Evolutionary conservation across 1,140 invertebrate species (phyloP), one percentile per base, ranked within the genome.

Genomic region (Chlorops oryzae): DNA sequence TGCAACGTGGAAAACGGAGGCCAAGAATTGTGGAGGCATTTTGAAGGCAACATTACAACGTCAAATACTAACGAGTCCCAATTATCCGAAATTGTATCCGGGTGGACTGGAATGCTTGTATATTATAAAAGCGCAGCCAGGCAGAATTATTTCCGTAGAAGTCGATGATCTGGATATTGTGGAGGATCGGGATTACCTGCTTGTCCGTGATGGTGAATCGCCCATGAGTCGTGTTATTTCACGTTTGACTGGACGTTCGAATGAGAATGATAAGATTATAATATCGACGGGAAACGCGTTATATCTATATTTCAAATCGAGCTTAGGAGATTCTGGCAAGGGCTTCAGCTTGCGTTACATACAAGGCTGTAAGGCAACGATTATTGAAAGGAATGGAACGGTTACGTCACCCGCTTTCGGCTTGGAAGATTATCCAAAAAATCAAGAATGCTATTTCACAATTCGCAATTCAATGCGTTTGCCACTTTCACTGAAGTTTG

Each of bases 61-160:
- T 49, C 88, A 92, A 74, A 75, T 86, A 22, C 74, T 96, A 2
- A 88, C 82, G 2, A 94, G 92, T 37, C 91, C 92, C 35, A 89
- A 91, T 45, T 96, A 92, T 75, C 93, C 93, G 1, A 84, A 87
- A 55, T 83, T 85, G 60, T 96, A 96, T 77, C 92, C 92, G 2
- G 92, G 92, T 44, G 93, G 93, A 13, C 75, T 96, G 27, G 94
- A 97, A 75, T 97, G 94, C 61, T 79, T 96, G 17, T 96, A 95
- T 72, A 86, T 90, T 7, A 84, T 97, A 45, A 85, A 88, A 62
- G 89, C 93, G 3, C 88, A 93, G 65, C 80, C 85, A 13, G 90
- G 90, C 32, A 82, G 88, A 68, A 90, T 92, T 53, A 85, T 94
- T 32, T 92, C 90, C 9, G 74, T 94, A 18, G 89, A 93, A 77